phyloP scores from a whole-genome alignment of 2,797 vertebrate species.

The Threskiornis aethiopicus region DNA sequence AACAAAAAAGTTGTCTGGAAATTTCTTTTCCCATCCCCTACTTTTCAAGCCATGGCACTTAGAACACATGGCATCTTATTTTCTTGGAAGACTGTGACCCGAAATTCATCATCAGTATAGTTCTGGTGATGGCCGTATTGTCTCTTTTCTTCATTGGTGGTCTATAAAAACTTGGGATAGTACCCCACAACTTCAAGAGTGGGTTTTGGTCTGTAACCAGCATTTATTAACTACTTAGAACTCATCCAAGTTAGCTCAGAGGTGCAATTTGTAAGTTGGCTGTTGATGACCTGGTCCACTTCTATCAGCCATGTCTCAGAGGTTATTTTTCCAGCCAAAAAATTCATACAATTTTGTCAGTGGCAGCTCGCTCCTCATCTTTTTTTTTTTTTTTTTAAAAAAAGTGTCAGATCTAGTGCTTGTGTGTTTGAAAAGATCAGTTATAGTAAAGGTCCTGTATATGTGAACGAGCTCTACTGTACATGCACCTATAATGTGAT shows the following conservation, averaged over 20 bases:
- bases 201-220: neutral
- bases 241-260: neutral
- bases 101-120: neutral
- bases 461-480: neutral
- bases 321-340: neutral
- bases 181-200: neutral
- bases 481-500: neutral
- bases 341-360: neutral
- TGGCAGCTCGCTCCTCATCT: neutral
- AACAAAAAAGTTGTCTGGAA: neutral
- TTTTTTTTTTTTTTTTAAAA: neutral
- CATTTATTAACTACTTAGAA: neutral
- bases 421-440: neutral
- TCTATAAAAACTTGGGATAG: neutral
- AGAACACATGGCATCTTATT: neutral
- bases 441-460: neutral
- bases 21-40: neutral
- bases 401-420: neutral
- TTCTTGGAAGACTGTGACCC: neutral
- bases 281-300: neutral
- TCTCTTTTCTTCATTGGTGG: neutral
- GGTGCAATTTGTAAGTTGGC: neutral
- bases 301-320: accelerated
- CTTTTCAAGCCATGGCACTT: neutral
- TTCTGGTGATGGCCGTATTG: accelerated